Evolutionary conservation across 1,140 invertebrate species (phyloP).

Genomic region (Neuroterus valhalla): DNA sequence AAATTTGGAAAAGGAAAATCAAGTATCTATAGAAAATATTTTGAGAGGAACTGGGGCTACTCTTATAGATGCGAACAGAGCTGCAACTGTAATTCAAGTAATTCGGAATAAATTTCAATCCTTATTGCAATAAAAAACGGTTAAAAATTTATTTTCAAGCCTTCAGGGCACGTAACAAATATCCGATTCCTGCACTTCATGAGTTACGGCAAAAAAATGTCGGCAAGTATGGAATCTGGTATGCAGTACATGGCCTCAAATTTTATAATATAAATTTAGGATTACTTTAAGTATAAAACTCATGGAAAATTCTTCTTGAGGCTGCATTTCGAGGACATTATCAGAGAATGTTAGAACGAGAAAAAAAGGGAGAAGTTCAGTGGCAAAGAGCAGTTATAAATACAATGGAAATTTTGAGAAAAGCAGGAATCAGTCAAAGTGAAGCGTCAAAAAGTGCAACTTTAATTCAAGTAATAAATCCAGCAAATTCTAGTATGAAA

Average conservation of each 20-base stretch:
- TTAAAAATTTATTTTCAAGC: neutral
- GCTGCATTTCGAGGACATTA: slow-evolving; percentile 60
- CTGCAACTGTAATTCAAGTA: slow-evolving; percentile 69
- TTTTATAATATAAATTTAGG: neutral
- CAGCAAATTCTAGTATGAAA: neutral
- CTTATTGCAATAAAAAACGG: slow-evolving; percentile 14
- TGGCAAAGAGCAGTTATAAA: slow-evolving; percentile 73
- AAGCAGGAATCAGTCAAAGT: slow-evolving; percentile 66
- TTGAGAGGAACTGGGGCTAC: slow-evolving; percentile 55
- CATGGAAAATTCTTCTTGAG: slow-evolving; percentile 37
- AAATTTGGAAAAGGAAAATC: slow-evolving; percentile 44
- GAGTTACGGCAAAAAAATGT: too few relatives aligned
- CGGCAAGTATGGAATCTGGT: too few relatives aligned
- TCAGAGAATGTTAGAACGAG: slow-evolving; percentile 54
- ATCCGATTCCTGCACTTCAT: too few relatives aligned
- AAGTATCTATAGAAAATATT: slow-evolving; percentile 58
- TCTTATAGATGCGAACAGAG: slow-evolving; percentile 51
- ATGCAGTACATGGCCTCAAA: too few relatives aligned
- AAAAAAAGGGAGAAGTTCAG: slow-evolving; percentile 65
- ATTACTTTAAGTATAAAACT: neutral
- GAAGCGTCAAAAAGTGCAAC: slow-evolving; percentile 70
- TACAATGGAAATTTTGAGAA: slow-evolving; percentile 70
- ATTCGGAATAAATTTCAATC: slow-evolving; percentile 31
- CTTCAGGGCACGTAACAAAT: neutral
- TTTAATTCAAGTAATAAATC: slow-evolving; percentile 65